Base-by-base conservation (phyloP, 1,140 invertebrate species). In the Laupala kohalensis region DNA sequence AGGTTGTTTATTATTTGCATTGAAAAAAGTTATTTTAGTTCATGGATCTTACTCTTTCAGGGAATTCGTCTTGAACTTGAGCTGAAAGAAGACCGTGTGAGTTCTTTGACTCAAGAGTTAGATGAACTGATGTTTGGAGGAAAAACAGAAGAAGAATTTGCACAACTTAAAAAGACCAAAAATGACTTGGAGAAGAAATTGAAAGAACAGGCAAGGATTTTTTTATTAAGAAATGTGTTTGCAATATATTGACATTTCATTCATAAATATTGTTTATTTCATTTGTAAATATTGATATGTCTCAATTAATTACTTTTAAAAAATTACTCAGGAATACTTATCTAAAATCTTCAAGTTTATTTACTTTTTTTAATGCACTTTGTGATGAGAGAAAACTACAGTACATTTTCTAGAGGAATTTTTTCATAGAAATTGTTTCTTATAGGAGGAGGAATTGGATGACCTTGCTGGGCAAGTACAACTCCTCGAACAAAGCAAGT, bases 371-470 rank as follows among this genome's bases (percentile, higher is more conserved):
- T n/a, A 62, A 62, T 62, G n/a, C 12, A 13, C n/a, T n/a, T n/a
- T 62, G 12, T 62, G 53, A 13, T 62, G 53, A n/a, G n/a, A n/a
- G 53, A 62, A 62, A 13, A 62, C 12, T 13, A n/a, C 12, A 12
- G 53, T 13, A 62, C 12, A 62, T 62, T 62, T n/a, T 13, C 12
- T 62, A 13, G 12, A 62, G n/a, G n/a, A 62, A 13, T 13, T 13
- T 13, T 37, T 67, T 23, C 68, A n/a, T n/a, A n/a, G n/a, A n/a
- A 19, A 53, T 53, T 53, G 19, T 53, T 1, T 19, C 37, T 72
- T 72, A n/a, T 73, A 81, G 83, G 95, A 97, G 77, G 95, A 97
- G 80, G 95, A 97, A 78, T 81, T 97, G 26, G 95, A 98, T 78
- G 95, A 97, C 77, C 84, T 96, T 74, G 94, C 95, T 0, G 95